phyloP scores from a whole-genome alignment of 2,113 vertebrate genomes.

The Campylorhamphus procurvoides region DNA sequence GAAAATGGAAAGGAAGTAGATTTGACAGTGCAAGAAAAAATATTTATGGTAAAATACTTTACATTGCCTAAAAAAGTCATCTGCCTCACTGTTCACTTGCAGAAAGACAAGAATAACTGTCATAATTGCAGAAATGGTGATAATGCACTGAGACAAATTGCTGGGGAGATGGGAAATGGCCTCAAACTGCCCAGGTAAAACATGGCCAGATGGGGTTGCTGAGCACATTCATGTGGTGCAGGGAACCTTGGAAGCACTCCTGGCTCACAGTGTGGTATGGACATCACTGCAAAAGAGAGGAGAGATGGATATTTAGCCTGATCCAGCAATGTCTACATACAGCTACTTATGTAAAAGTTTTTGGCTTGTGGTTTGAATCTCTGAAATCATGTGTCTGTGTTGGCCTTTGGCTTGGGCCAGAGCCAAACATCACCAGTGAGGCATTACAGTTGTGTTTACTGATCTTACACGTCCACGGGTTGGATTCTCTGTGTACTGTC shows the following conservation, averaged over 20 bases:
- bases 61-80: conserved; percentile 7
- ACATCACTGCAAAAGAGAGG: not conserved
- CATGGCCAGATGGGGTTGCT: not conserved
- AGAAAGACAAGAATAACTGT: not conserved
- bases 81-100: not conserved
- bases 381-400: not conserved
- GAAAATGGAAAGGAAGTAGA: not conserved
- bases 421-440: not conserved
- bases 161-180: not conserved
- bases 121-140: not conserved
- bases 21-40: conserved; percentile 17
- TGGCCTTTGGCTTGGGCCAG: not conserved
- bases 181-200: not conserved
- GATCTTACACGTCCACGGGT: not conserved
- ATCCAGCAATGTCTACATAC: not conserved
- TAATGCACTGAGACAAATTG: not conserved
- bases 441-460: not conserved
- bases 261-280: not conserved
- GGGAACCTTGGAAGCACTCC: not conserved
- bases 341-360: rapidly evolving
- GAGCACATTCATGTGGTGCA: not conserved
- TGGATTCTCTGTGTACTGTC: not conserved
- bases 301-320: not conserved
- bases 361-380: not conserved
- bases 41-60: conserved; percentile 58